Base-by-base conservation (phyloP, 2,888 invertebrate genomes). In the Itoplectis maculator region DNA sequence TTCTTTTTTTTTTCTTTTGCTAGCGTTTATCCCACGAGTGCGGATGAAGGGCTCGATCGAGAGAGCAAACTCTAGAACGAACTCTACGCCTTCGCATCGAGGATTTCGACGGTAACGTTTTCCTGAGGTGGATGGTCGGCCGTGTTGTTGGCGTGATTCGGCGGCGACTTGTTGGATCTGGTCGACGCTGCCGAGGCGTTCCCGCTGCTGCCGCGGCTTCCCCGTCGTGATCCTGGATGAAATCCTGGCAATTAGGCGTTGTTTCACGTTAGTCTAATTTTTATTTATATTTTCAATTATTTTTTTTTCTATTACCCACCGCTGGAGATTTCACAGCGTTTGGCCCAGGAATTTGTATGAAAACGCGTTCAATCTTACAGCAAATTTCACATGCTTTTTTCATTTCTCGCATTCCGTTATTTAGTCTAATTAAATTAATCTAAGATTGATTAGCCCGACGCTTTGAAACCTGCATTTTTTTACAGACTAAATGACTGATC, bases 21-120 rank as follows among this genome's bases (percentile, higher is more conserved):
- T 66, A 72, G 51, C 7, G 42, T 9, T 35, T 40, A 75, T 77
- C 72, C 80, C 59, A 70, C 83, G 83, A 83, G 73, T 83, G 80
- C 83, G 83, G 79, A 84, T 84, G 81, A 82, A 84, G 81, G 73
- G 82, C 84, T 84, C 81, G 82, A 72, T 81, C 76, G 68, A 84
- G 79, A 81, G 79, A 81, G 63, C 29, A 15, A 70, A 81, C 82
- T 84, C 87, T 94, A 95, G 79, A 81, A 79, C 74, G 79, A 77
- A 85, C 82, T 84, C 87, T 94, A 95, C 88, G 94, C 93, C 89
- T 95, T 95, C 84, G 95, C 95, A 88, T 96, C 95, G 89, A 96
- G 95, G 88, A 97, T 95, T 93, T 97, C 97, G 75, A 97, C 96
- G 85, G 96, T 96, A 84, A 97, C 96, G 90, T 94, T 95, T 89